phyloP scores from a whole-genome alignment of 2,888 invertebrate genomes.

The Cheilosia impressa region DNA sequence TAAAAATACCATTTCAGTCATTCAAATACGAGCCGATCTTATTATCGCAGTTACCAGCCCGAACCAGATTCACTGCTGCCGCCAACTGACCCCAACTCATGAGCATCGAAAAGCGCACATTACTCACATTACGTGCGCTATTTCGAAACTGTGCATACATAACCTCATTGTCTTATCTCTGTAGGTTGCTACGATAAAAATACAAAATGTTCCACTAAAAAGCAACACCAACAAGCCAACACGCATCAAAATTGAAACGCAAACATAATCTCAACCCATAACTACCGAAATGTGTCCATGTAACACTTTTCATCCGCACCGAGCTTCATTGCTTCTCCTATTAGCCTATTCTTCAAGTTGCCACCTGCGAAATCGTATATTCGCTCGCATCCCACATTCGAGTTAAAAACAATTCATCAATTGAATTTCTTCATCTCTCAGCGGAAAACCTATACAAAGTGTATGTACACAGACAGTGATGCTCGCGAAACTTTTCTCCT shows the following conservation, averaged over 20 bases:
- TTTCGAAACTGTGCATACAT: slow-evolving; percentile 44
- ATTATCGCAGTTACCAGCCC: not conserved
- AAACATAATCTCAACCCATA: slow-evolving; percentile 29
- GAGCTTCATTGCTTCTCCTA: slow-evolving; percentile 37
- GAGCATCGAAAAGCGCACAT: not conserved
- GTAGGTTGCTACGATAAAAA: slow-evolving; percentile 40
- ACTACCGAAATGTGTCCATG: slow-evolving; percentile 74
- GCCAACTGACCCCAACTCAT: slow-evolving; percentile 4
- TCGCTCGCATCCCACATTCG: slow-evolving; percentile 65
- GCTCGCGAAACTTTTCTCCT: slow-evolving; percentile 60
- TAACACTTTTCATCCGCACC: slow-evolving; percentile 70
- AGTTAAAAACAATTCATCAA: slow-evolving; percentile 72
- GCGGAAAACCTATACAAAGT: slow-evolving; percentile 12
- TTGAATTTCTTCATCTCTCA: slow-evolving; percentile 72
- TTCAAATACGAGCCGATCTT: not conserved
- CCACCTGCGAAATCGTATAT: slow-evolving; percentile 70
- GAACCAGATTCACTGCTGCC: not conserved
- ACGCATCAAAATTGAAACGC: slow-evolving; percentile 41
- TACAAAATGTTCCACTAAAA: slow-evolving; percentile 35
- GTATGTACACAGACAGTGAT: not conserved
- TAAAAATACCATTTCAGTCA: too few relatives aligned
- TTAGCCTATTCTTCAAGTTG: slow-evolving; percentile 53
- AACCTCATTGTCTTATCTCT: slow-evolving; percentile 64
- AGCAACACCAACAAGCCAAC: slow-evolving; percentile 13
- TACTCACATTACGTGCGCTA: slow-evolving; percentile 8